Conservation (phyloP, 2,113 vertebrate species). For the Rhagologus leucostigma region DNA sequence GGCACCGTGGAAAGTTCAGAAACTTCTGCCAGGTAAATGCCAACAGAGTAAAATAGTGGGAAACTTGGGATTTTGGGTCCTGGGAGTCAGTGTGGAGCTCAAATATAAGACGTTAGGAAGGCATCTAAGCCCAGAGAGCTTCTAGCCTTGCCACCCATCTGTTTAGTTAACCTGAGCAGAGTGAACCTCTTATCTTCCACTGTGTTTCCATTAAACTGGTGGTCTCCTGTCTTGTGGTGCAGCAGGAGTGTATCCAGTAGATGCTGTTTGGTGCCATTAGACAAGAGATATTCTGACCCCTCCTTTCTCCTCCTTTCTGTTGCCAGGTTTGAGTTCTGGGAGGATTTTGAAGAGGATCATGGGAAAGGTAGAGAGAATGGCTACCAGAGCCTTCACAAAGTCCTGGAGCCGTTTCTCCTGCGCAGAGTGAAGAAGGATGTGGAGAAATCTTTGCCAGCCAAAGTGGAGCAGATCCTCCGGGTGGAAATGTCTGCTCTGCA, state of each 20-base stretch:
- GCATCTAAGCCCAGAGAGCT: not conserved
- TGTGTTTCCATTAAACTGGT: not conserved
- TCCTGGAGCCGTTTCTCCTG: conserved; percentile 94
- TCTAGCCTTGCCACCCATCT: not conserved
- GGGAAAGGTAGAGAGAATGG: conserved; percentile 95
- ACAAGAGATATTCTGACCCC: not conserved
- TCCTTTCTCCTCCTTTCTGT: not conserved
- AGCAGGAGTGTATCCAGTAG: not conserved
- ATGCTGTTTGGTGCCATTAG: not conserved
- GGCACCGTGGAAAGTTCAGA: not conserved
- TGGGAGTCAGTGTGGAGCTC: not conserved
- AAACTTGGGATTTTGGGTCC: not conserved
- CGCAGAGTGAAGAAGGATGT: conserved; percentile 98
- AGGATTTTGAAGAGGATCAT: conserved; percentile 95
- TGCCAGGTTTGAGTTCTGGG: conserved; percentile 92
- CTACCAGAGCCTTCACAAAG: conserved; percentile 97
- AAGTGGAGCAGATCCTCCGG: conserved; percentile 97
- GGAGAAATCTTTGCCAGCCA: conserved; percentile 96
- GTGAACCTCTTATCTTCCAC: not conserved
- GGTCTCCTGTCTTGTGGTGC: not conserved
- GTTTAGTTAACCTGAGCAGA: not conserved
- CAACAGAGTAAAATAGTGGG: not conserved
- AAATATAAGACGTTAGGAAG: not conserved
- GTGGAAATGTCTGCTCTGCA: conserved; percentile 96
- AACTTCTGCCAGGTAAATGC: not conserved